Conservation (phyloP, 2,113 vertebrate genomes). For the Microtus oregoni region DNA sequence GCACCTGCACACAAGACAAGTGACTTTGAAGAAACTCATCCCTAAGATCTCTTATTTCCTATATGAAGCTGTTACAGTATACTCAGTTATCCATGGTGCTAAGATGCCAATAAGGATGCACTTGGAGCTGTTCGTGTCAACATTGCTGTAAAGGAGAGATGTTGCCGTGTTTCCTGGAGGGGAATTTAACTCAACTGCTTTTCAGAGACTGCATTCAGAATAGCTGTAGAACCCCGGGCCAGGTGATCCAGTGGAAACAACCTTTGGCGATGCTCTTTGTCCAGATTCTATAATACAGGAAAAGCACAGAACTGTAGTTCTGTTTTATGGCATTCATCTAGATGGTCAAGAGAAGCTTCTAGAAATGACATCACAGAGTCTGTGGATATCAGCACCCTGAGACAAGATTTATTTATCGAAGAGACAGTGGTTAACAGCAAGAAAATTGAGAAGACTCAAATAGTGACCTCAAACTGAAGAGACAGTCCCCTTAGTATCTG, state of each 20-base stretch:
- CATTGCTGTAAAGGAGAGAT: neutral
- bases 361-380: neutral
- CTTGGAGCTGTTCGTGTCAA: neutral
- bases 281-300: neutral
- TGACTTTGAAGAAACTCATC: neutral
- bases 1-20: neutral
- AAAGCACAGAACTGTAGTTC: neutral
- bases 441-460: neutral
- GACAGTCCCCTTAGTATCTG: neutral
- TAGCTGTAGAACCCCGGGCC: neutral
- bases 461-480: neutral
- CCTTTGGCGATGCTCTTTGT: neutral
- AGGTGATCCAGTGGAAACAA: neutral
- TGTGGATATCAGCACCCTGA: neutral
- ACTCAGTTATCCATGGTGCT: neutral
- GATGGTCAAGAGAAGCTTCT: neutral
- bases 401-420: conserved; percentile 13
- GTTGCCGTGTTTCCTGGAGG: neutral
- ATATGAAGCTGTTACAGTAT: neutral
- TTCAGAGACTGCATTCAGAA: neutral
- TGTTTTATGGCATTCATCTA: neutral
- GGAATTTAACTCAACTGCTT: neutral
- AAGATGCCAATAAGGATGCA: neutral
- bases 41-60: neutral
- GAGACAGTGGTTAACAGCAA: neutral